Percentiles rank a stretch among this genome's conserved stretches.
These are phyloP conservation scores for Trachelus troglodyta DNA, from an alignment of 2,888 invertebrate species.

Conservation along the genomic window DNA sequence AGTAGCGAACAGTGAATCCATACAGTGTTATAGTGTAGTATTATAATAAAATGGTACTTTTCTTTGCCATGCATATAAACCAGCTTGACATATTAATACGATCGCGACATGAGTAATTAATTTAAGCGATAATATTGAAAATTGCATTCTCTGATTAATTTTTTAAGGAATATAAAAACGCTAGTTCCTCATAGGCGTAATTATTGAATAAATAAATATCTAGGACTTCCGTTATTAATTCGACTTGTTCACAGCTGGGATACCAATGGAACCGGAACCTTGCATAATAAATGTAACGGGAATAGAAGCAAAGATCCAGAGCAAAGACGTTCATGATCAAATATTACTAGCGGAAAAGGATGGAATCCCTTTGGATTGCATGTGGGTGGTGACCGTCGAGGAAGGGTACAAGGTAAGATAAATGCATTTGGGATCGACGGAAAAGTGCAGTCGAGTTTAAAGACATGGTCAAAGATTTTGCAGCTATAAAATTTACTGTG, in stretches of 20 bases:
- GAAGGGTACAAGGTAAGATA: constrained; percentile 74
- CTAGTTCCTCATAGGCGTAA: not conserved
- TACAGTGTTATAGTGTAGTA: no score
- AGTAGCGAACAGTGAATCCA: no score
- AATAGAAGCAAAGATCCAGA: constrained; percentile 70
- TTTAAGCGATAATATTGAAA: no score
- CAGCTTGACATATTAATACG: no score
- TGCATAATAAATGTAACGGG: constrained; percentile 71
- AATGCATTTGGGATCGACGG: not conserved
- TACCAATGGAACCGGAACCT: constrained; percentile 70
- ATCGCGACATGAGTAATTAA: no score
- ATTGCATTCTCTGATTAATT: no score
- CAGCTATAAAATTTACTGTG: not conserved
- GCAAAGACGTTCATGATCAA: constrained; percentile 70
- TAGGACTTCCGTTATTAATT: not conserved
- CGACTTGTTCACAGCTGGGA: constrained; percentile 51
- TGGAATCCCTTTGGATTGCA: constrained; percentile 76
- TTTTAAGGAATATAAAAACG: not conserved
- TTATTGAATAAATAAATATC: not conserved
- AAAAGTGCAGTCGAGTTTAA: no score
- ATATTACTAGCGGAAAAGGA: constrained; percentile 69
- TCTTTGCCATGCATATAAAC: no score
- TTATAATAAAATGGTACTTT: no score
- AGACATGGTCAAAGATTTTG: no score
- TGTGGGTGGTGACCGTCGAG: constrained; percentile 78